Evolutionary conservation across 2,888 invertebrate species (phyloP), one percentile per base, ranked within the genome.

Genomic region (Globia sparganii): DNA sequence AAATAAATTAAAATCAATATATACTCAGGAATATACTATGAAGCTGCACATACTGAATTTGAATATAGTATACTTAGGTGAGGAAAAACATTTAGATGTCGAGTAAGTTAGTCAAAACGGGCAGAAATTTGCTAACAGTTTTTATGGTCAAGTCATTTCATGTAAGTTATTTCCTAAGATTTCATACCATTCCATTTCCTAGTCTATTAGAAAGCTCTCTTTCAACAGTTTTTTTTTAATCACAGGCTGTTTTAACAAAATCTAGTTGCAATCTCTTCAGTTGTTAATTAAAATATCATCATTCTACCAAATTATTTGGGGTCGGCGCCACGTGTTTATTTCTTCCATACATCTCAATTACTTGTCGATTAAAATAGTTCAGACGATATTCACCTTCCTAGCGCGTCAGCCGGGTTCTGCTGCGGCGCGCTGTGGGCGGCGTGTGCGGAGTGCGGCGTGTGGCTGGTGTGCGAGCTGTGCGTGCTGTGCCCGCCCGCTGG

Each of bases 401-500:
- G 64, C 0, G 88, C 87, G n/a, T 88, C 88, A 3, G 88, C 77
- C 0, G 85, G 40, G 56, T 81, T 87, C 65, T 83, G 86, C n/a
- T 73, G 91, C 43, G 68, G 9, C 43, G 68, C 8, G 37, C 6
- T 67, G 34, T 72, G 43, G 0, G 71, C 91, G 0, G 96, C 93
- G 80, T 95, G 96, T 5, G 94, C 90, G 0, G 94, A 89, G 77
- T 93, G 94, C 46, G 68, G 88, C 2, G 72, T 84, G 72, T 56
- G 85, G 66, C 28, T 76, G 78, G 70, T 49, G 77, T 77, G 82
- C 0, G 82, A 46, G 53, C 68, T 78, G 75, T 90, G 91, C 2
- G 92, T 80, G 40, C 88, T 87, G 72, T 90, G 91, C 0, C 86
- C 64, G 76, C 28, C 43, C 13, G 72, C 75, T 0, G 91, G 87